Evolutionary conservation across 2,888 invertebrate species (phyloP).

Genomic region (Keiferia lycopersicella): DNA sequence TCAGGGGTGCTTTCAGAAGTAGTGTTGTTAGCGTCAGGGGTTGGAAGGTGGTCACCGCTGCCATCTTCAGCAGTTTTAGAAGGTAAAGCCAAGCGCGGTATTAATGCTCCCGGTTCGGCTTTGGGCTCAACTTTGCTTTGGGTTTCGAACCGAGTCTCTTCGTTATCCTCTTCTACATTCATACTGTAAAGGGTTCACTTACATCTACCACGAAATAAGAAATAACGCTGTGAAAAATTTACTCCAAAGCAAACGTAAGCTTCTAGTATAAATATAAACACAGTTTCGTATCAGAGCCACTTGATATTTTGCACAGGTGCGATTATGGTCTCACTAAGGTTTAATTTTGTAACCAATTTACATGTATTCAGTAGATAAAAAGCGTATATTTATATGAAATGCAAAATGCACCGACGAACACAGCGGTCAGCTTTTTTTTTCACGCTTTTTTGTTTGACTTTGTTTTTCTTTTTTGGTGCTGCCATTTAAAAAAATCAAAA

Average conservation of each 20-base stretch:
- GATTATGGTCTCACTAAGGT: neutral
- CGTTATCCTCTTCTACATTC: neutral
- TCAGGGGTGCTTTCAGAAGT: neutral
- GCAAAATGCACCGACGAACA: neutral
- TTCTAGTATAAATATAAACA: neutral
- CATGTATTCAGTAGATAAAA: neutral
- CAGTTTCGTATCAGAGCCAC: neutral
- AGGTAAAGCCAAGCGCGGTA: neutral
- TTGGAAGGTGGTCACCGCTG: neutral
- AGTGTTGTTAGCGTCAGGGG: neutral
- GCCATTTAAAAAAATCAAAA: neutral
- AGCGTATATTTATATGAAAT: neutral
- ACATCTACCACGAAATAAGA: neutral
- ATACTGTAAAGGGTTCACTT: neutral
- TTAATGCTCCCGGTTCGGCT: neutral
- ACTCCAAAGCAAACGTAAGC: neutral
- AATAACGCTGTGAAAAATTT: neutral
- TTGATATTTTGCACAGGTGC: neutral
- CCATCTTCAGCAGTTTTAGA: neutral
- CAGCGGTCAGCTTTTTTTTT: neutral
- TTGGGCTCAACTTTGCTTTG: neutral
- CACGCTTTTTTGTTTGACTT: conserved; percentile 4
- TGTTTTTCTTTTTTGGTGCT: conserved; percentile 2
- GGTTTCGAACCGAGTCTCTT: neutral
- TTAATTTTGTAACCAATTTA: neutral